A percentile compares a stretch with the other conserved stretches of the same genome.
phyloP scores from a whole-genome alignment of 1,140 invertebrate species.

The Bombus impatiens region DNA sequence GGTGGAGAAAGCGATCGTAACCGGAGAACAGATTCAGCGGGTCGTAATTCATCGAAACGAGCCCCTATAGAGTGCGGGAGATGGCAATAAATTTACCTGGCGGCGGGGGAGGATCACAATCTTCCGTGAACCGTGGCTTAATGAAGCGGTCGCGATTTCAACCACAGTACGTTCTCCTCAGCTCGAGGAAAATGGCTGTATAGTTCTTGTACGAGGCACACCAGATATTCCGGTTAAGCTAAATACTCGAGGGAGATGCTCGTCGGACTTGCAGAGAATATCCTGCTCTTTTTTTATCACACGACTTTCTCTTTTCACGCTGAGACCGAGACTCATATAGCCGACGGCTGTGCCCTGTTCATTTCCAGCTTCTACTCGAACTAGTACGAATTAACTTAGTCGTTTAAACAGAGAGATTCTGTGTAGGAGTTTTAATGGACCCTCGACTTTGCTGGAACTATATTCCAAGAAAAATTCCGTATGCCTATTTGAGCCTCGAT shows the following conservation, averaged over 20 bases:
- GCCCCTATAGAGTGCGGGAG: not conserved
- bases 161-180: too few species aligned
- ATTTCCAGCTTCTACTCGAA: not conserved
- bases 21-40: not conserved
- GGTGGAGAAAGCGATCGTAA: not conserved
- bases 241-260: slow-evolving; percentile 1
- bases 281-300: not conserved
- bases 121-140: not conserved
- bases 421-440: too few species aligned
- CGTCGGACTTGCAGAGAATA: not conserved
- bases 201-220: too few species aligned
- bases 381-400: not conserved
- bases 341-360: not conserved
- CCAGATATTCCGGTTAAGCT: not conserved
- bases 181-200: not conserved
- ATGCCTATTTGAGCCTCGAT: not conserved
- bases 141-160: slow-evolving; percentile 21
- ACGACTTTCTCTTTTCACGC: not conserved
- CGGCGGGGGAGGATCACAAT: not conserved
- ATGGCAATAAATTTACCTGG: not conserved
- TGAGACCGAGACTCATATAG: not conserved
- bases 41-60: slow-evolving; percentile 21
- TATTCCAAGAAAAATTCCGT: not conserved
- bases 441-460: not conserved
- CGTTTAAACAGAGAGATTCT: not conserved